phyloP scores from a whole-genome alignment of 2,113 vertebrate genomes.

The Carettochelys insculpta region DNA sequence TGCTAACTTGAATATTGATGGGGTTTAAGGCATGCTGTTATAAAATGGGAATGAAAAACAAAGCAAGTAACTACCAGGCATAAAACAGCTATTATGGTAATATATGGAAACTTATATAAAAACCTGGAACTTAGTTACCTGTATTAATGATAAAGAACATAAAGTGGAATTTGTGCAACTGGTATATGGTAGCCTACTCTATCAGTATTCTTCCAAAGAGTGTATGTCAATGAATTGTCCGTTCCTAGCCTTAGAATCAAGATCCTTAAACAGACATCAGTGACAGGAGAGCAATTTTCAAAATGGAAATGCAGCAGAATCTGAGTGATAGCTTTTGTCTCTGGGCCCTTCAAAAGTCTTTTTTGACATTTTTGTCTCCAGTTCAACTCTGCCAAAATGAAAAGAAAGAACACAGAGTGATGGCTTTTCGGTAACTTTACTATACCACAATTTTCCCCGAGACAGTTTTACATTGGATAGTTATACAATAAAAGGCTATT shows the following conservation, averaged over 20 bases:
- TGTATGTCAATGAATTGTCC: constrained; percentile 35
- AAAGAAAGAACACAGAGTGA: background rate
- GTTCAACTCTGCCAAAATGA: background rate
- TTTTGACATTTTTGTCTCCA: background rate
- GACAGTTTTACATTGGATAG: background rate
- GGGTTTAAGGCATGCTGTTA: constrained; percentile 62
- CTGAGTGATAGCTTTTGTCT: constrained; percentile 8
- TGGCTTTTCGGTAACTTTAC: background rate
- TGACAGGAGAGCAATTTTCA: constrained; percentile 12
- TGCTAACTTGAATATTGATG: constrained; percentile 81
- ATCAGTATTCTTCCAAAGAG: background rate
- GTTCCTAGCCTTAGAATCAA: constrained; percentile 29
- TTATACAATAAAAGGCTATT: background rate
- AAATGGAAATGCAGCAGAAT: background rate
- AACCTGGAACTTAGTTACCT: constrained; percentile 42
- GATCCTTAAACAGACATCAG: background rate
- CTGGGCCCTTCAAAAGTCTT: background rate
- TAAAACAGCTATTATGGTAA: constrained; percentile 71
- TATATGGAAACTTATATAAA: constrained; percentile 51
- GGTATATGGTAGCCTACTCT: background rate
- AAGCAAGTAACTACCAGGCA: constrained; percentile 69
- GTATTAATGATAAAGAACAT: constrained; percentile 43
- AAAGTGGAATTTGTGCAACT: constrained; percentile 24
- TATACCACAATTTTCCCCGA: background rate
- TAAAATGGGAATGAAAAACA: constrained; percentile 74